A percentile compares a stretch with the other conserved stretches of the same genome.
These are phyloP conservation scores for Microplitis manilae DNA, from an alignment of 2,888 invertebrate species.

Conservation along the genomic window DNA sequence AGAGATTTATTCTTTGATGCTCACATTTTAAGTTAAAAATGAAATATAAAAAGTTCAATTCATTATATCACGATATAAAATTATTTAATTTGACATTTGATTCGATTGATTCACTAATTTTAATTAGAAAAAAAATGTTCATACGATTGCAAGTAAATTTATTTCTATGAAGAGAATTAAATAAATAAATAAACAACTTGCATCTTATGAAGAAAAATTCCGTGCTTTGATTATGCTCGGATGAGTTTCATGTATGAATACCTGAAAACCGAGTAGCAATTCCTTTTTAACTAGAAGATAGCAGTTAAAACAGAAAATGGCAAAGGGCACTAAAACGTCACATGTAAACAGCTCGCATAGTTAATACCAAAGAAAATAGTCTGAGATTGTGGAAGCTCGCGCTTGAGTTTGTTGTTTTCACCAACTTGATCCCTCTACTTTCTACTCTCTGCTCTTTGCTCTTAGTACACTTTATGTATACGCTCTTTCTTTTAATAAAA, in stretches of 20 bases:
- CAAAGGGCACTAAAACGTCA: not conserved
- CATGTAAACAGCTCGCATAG: not conserved
- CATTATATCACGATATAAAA: not conserved
- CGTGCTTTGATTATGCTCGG: no score
- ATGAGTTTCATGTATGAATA: no score
- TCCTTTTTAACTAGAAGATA: not conserved
- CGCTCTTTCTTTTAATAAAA: not conserved
- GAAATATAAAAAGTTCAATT: not conserved
- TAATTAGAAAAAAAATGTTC: not conserved
- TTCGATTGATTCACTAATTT: not conserved
- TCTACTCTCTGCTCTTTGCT: not conserved
- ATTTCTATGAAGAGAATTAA: no score
- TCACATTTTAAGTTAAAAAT: not conserved
- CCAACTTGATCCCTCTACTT: not conserved
- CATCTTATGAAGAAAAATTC: no score
- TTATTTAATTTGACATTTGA: not conserved
- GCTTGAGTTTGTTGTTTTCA: not conserved
- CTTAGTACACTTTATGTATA: not conserved
- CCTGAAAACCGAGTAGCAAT: no score
- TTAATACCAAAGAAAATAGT: not conserved
- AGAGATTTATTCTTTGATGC: not conserved
- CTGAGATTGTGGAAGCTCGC: not conserved
- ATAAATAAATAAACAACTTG: no score
- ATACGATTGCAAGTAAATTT: not conserved
- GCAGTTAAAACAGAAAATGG: not conserved